A percentile compares a stretch with the other conserved stretches of the same genome.
phyloP scores from a whole-genome alignment of 2,113 vertebrate genomes.

The Serilophus lunatus region DNA sequence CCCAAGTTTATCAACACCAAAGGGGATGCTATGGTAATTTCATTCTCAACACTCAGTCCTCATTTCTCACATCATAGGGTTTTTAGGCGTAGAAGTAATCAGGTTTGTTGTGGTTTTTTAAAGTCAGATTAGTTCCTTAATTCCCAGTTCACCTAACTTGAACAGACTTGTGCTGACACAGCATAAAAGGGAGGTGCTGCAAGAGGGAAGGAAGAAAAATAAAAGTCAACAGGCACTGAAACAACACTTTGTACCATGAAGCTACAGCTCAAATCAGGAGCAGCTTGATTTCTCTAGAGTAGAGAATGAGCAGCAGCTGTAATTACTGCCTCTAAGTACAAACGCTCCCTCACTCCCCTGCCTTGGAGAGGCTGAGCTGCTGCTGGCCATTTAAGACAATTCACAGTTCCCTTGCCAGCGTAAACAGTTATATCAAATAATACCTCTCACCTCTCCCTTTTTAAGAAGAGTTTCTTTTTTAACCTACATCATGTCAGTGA shows the following conservation, averaged over 20 bases:
- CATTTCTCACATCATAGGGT: not conserved
- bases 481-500: not conserved
- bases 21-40: not conserved
- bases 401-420: constrained; percentile 3
- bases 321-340: constrained; percentile 44
- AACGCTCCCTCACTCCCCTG: not conserved
- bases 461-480: not conserved
- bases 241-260: not conserved
- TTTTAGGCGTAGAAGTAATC: not conserved
- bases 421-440: constrained; percentile 24
- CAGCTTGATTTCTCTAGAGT: constrained; percentile 57
- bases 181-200: not conserved
- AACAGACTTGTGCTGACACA: constrained; percentile 9
- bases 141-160: not conserved
- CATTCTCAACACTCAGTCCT: not conserved
- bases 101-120: not conserved
- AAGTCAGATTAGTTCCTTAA: not conserved
- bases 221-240: constrained; percentile 9
- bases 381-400: constrained; percentile 40
- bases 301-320: constrained; percentile 37
- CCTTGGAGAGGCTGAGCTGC: not conserved
- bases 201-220: not conserved
- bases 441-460: not conserved
- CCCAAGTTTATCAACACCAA: not conserved
- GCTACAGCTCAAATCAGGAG: constrained; percentile 10